phyloP scores from a whole-genome alignment of 2,113 vertebrate species.

The Spilogale gracilis region DNA sequence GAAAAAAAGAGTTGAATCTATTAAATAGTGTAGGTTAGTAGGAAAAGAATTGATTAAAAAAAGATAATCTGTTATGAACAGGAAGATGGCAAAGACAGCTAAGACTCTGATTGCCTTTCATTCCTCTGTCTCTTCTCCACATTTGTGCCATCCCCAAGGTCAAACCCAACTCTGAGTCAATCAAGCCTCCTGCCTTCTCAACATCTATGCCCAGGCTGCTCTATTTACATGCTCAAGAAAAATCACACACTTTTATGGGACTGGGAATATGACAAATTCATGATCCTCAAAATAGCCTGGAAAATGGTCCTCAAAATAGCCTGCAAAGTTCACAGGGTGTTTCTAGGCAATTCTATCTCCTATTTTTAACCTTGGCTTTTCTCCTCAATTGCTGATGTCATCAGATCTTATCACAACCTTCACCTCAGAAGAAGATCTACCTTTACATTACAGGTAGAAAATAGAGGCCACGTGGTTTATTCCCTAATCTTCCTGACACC shows the following conservation, averaged over 20 bases:
- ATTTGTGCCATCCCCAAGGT: not conserved
- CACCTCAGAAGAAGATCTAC: not conserved
- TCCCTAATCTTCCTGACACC: not conserved
- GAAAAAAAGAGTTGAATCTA: not conserved
- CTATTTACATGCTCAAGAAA: not conserved
- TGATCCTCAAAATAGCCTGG: not conserved
- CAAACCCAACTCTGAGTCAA: not conserved
- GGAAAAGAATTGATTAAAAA: not conserved
- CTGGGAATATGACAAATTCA: not conserved
- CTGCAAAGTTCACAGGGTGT: not conserved
- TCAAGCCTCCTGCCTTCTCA: not conserved
- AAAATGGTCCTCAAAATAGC: not conserved
- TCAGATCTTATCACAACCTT: not conserved
- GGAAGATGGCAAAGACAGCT: not conserved
- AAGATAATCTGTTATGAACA: not conserved
- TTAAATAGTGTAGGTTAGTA: not conserved
- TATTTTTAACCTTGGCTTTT: not conserved
- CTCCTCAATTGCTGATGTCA: not conserved
- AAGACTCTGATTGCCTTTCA: fast-evolving
- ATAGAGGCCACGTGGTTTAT: not conserved
- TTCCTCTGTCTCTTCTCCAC: not conserved
- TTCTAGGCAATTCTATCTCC: not conserved
- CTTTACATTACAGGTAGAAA: not conserved
- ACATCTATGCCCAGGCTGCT: not conserved
- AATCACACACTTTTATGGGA: not conserved